These are phyloP conservation scores for Gymnocephalus cernua DNA, from an alignment of 2,113 vertebrate genomes.

Conservation along the genomic window DNA sequence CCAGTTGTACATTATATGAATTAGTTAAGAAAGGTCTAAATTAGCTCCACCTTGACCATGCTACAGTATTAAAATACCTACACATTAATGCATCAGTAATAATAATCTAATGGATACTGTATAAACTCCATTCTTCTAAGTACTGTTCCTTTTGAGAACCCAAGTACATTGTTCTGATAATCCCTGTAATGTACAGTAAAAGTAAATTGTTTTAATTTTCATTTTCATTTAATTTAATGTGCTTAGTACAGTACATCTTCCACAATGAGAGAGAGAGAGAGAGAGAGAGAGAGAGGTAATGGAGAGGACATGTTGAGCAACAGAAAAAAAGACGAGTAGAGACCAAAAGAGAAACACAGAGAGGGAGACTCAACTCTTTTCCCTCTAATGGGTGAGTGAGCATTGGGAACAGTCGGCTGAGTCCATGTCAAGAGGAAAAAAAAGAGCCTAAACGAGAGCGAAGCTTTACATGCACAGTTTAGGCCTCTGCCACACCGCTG, in stretches of 20 bases:
- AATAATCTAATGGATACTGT: neutral
- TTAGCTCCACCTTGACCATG: neutral
- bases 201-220: too few relatives aligned
- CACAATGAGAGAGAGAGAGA: neutral
- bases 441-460: conserved; percentile 56
- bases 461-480: conserved; percentile 57
- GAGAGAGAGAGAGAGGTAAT: conserved; percentile 45
- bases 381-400: conserved; percentile 72
- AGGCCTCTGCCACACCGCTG: conserved; percentile 18
- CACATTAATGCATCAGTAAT: neutral
- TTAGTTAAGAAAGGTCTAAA: neutral
- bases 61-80: neutral
- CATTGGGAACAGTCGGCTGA: conserved; percentile 73
- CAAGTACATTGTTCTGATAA: neutral
- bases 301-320: conserved; percentile 49
- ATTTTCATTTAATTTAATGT: too few relatives aligned
- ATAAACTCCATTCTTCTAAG: neutral
- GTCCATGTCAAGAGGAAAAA: conserved; percentile 61
- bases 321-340: conserved; percentile 19
- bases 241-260: neutral
- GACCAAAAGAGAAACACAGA: conserved; percentile 55
- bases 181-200: neutral
- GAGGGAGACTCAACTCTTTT: conserved; percentile 38
- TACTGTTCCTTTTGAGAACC: too few relatives aligned
- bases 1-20: neutral